These are phyloP conservation scores for Climacteris rufus DNA, from an alignment of 2,113 vertebrate species.

Conservation along the genomic window DNA sequence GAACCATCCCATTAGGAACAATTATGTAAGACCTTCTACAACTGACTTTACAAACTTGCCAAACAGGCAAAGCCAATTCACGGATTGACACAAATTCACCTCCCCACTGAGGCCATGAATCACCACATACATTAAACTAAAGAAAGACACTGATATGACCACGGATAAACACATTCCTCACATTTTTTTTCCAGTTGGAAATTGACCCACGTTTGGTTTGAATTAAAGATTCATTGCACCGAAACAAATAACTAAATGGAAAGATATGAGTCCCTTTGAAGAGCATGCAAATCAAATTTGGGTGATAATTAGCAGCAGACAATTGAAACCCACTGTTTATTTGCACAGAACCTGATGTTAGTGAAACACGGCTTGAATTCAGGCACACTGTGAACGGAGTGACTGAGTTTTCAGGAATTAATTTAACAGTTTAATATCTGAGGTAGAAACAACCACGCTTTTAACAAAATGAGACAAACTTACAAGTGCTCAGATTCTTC, in stretches of 20 bases:
- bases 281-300: constrained; percentile 39
- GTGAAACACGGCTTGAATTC: neutral
- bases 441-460: neutral
- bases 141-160: constrained; percentile 12
- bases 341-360: constrained; percentile 6
- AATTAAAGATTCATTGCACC: constrained; percentile 65
- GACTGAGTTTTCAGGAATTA: neutral
- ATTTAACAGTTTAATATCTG: constrained; percentile 31
- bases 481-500: neutral
- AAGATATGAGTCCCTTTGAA: constrained; percentile 71
- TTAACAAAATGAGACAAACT: neutral
- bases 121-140: neutral
- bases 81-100: constrained; percentile 7
- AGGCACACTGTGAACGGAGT: accelerated
- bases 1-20: neutral
- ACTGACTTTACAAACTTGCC: neutral
- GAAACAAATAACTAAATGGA: constrained; percentile 65
- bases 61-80: constrained; percentile 25
- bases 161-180: constrained; percentile 32
- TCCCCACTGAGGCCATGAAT: neutral
- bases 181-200: constrained; percentile 26
- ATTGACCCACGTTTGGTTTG: constrained; percentile 61
- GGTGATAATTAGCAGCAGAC: constrained; percentile 50
- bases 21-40: neutral
- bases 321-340: constrained; percentile 29